Percentiles rank a stretch among this genome's conserved stretches.
phyloP scores from a whole-genome alignment of 2,888 invertebrate genomes.

The Zelleria hepariella region DNA sequence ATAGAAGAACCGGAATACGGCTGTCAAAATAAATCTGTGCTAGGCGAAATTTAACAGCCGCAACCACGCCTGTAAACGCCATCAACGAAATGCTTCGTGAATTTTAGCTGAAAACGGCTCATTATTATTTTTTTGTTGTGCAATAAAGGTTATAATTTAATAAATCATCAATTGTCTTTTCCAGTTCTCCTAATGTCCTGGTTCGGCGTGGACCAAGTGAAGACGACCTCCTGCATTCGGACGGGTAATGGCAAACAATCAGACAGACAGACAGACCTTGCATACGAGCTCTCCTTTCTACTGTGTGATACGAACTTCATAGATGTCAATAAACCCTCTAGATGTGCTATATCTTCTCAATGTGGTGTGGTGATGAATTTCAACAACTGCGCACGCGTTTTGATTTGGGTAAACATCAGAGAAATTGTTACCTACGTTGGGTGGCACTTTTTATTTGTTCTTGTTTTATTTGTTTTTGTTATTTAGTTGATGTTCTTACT shows the following conservation, averaged over 20 bases:
- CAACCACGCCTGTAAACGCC: too few species aligned
- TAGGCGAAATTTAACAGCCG: too few species aligned
- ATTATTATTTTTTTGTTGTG: too few species aligned
- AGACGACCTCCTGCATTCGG: constrained; percentile 64
- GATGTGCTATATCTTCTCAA: constrained; percentile 5
- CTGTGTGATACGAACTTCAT: constrained; percentile 25
- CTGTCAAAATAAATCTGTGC: too few species aligned
- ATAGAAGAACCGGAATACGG: too few species aligned
- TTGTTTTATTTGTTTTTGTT: too few species aligned
- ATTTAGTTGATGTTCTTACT: too few species aligned
- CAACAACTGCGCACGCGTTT: background rate
- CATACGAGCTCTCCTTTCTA: constrained; percentile 20
- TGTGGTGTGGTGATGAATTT: background rate
- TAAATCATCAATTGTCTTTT: constrained; percentile 23
- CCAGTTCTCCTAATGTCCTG: constrained; percentile 70
- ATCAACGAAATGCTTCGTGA: too few species aligned
- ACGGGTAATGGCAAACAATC: constrained; percentile 46
- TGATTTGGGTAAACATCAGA: background rate
- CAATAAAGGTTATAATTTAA: background rate
- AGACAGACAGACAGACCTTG: constrained; percentile 18
- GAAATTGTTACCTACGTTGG: too few species aligned
- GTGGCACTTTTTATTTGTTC: too few species aligned
- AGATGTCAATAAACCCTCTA: constrained; percentile 6
- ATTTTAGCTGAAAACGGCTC: too few species aligned
- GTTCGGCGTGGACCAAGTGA: constrained; percentile 66